Evolutionary conservation across 2,113 vertebrate genomes (phyloP).

Genomic region (Sialia sialis): DNA sequence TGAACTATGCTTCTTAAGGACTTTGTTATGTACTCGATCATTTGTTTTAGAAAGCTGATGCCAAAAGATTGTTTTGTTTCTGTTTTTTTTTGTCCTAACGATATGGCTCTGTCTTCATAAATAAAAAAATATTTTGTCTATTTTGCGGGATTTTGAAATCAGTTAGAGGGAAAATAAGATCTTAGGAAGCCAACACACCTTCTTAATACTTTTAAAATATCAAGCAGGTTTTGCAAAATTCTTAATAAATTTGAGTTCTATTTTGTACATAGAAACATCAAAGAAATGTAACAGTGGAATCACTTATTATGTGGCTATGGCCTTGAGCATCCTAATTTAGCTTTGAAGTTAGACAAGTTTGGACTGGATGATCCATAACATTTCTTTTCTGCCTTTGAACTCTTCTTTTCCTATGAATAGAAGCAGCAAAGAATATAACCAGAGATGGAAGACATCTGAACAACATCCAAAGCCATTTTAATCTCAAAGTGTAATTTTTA

Average conservation of each 20-base stretch:
- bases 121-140: background rate
- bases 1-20: background rate
- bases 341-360: background rate
- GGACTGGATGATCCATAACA: background rate
- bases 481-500: background rate
- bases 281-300: background rate
- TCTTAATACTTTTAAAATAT: background rate
- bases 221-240: background rate
- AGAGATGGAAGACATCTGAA: background rate
- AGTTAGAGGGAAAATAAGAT: background rate
- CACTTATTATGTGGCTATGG: background rate
- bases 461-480: background rate
- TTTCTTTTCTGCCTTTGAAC: background rate
- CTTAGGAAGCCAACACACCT: background rate
- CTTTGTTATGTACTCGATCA: fast-evolving
- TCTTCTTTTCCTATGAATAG: background rate
- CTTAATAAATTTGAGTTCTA: background rate
- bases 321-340: background rate
- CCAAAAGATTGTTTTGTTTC: background rate
- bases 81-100: background rate
- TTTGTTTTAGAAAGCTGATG: background rate
- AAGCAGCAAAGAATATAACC: background rate
- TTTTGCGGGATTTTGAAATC: background rate
- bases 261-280: background rate
- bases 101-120: background rate